Percentiles rank a stretch among this genome's conserved stretches.
Conservation (phyloP, 2,888 invertebrate species). For the Rosalia funebris region DNA sequence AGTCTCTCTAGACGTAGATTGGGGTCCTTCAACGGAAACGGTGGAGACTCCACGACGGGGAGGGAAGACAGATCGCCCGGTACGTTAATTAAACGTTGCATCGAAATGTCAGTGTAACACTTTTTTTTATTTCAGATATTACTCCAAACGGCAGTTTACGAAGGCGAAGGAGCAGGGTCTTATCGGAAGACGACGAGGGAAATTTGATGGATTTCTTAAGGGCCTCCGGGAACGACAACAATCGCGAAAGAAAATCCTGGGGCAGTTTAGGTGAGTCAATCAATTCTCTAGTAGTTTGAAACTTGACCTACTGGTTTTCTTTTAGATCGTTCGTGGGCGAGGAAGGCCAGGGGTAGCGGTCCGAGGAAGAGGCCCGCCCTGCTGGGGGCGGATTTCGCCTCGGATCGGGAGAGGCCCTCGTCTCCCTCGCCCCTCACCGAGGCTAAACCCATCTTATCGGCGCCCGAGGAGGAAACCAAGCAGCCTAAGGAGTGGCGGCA, state of each 20-base stretch:
- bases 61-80: conserved; percentile 69
- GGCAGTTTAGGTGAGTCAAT: conserved; percentile 77
- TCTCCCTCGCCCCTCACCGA: conserved; percentile 74
- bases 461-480: conserved; percentile 69
- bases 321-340: conserved; percentile 87
- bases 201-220: conserved; percentile 87
- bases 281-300: too few species aligned
- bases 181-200: conserved; percentile 85
- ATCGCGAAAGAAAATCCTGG: conserved; percentile 83
- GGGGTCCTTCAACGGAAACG: conserved; percentile 71
- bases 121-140: conserved; percentile 69
- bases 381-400: conserved; percentile 76
- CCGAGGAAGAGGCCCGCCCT: conserved; percentile 82
- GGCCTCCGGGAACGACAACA: conserved; percentile 79
- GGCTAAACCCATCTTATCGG: conserved; percentile 66
- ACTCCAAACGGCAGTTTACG: conserved; percentile 90
- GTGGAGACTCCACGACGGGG: conserved; percentile 52
- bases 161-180: conserved; percentile 81
- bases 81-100: conserved; percentile 40
- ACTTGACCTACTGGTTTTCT: not conserved
- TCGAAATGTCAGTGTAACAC: not conserved
- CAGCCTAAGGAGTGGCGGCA: conserved; percentile 82
- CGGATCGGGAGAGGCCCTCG: conserved; percentile 77
- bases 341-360: conserved; percentile 78
- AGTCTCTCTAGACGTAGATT: conserved; percentile 73